Base-by-base conservation (phyloP, 1,140 invertebrate genomes). In the Drosophila kanapiae region DNA sequence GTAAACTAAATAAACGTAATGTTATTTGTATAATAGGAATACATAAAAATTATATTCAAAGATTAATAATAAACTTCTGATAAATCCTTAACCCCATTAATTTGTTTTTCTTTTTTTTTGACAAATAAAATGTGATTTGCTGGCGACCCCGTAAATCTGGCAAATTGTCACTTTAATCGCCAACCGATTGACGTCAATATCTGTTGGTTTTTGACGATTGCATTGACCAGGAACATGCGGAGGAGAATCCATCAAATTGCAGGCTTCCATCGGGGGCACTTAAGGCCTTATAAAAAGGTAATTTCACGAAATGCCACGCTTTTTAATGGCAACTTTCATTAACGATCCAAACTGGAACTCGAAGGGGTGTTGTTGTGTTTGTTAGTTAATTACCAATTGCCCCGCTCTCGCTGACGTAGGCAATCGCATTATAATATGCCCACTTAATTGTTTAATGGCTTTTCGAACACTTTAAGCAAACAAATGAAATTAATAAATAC, bases 361-460 rank as follows among this genome's bases (percentile, higher is more conserved):
- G 37, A 35, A 43, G 48, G 42, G 48, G 58, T 23, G 23, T 23
- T 23, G 23, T 23, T 23, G 23, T 40, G 51, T 77, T 80, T 78
- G 76, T 88, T 88, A 88, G 84, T 88, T 88, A 84, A 88, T 87
- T 88, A 74, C 85, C 84, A 80, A 78, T 71, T 71, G 75, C 40
- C 27, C 27, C 31, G 35, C 38, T 29, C 51, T 51, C 43, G 51
- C 53, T 77, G 74, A 45, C 56, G 74, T 69, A 48, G 64, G 43
- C 57, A 62, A 71, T 62, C 80, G 65, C 64, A 85, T 85, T 86
- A 72, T 85, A 85, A 76, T 83, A 67, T 76, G 81, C 48, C 63
- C 83, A 87, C 76, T 87, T 88, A 88, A 87, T 80, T 82, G 80
- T 83, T 74, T 88, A 88, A 87, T 88, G 86, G 80, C 84, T 62